Evolutionary conservation across 2,888 invertebrate genomes (phyloP), one percentile per base, ranked within the genome.

Genomic region (Cremastobaeus sp.): DNA sequence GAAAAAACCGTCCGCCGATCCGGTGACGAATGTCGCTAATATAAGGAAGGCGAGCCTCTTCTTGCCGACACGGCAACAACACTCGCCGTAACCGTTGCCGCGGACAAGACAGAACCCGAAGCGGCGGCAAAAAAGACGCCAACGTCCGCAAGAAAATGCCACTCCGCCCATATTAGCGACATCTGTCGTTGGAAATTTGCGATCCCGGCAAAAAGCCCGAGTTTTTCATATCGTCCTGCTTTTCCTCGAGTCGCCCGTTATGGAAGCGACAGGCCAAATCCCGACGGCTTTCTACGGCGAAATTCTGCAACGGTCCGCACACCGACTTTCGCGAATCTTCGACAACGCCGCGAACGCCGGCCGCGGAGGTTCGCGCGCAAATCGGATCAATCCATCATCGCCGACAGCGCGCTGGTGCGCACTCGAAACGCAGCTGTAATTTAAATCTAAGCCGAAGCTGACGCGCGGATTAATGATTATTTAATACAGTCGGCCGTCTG

Each of bases 131-230:
- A 69, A 69, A 60, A 18, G 1, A n/a, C n/a, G n/a, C n/a, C n/a
- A n/a, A n/a, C n/a, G n/a, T n/a, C n/a, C 41, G 47, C 70, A 70
- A 70, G 70, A 70, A 70, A 35, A 62, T 70, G 35, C 62, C 48
- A 55, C 62, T 34, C 28, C 55, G 62, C 20, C 70, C 62, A 62
- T 70, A 70, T 70, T 70, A 70, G 70, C 62, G 70, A 70, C 70
- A 70, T 70, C 70, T 70, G 70, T 70, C 55, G 70, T 55, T 55
- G 34, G 17, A 62, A 62, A 62, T 48, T 62, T 43, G 52, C 41
- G 69, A 47, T 17, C 32, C 9, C 9, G 2, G 39, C 34, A 66
- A 48, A 57, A 66, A 66, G 21, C 0, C 1, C 35, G 15, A 21
- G 48, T 66, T 66, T 66, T 66, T 50, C 25, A 30, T 57, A 57